Evolutionary conservation across 1,140 invertebrate genomes (phyloP).

Genomic region (Lerema accius): DNA sequence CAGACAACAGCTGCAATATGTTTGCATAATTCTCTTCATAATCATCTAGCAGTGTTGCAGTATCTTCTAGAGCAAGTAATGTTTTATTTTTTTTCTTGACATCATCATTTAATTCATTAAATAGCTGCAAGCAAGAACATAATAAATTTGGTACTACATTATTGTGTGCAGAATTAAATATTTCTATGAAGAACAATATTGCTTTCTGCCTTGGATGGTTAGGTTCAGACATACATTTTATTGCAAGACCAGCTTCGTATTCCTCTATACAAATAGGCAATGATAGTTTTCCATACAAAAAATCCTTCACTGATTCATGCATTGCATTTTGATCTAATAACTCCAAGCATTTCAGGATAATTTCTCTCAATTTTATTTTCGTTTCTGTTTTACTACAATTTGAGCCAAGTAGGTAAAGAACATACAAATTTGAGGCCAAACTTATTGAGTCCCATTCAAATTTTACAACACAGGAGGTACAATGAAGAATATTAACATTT

Average conservation of each 20-base stretch:
- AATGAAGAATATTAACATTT: slow-evolving; percentile 73
- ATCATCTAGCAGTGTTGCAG: slow-evolving; percentile 61
- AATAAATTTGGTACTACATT: slow-evolving; percentile 50
- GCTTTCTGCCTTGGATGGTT: slow-evolving; percentile 48
- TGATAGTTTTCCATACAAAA: slow-evolving; percentile 51
- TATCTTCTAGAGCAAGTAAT: slow-evolving; percentile 62
- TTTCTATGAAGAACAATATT: slow-evolving; percentile 50
- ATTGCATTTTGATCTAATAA: slow-evolving; percentile 47
- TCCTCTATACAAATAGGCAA: slow-evolving; percentile 53
- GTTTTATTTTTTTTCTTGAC: slow-evolving; percentile 47
- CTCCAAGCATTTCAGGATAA: slow-evolving; percentile 68
- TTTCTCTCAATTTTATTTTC: slow-evolving; percentile 63
- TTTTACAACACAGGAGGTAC: slow-evolving; percentile 60
- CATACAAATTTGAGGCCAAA: slow-evolving; percentile 58
- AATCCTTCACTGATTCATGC: slow-evolving; percentile 39
- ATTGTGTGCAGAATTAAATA: slow-evolving; percentile 51
- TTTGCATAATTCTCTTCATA: slow-evolving; percentile 62
- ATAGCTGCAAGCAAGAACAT: slow-evolving; percentile 51
- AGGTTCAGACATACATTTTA: slow-evolving; percentile 50
- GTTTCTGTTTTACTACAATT: slow-evolving; percentile 58
- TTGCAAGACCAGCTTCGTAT: slow-evolving; percentile 60
- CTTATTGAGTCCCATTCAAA: slow-evolving; percentile 52
- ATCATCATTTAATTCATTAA: slow-evolving; percentile 49
- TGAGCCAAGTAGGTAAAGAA: slow-evolving; percentile 60
- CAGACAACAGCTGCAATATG: slow-evolving; percentile 61